Base-by-base conservation (phyloP, 2,888 invertebrate species). In the Venustoraphidia nigricollis region DNA sequence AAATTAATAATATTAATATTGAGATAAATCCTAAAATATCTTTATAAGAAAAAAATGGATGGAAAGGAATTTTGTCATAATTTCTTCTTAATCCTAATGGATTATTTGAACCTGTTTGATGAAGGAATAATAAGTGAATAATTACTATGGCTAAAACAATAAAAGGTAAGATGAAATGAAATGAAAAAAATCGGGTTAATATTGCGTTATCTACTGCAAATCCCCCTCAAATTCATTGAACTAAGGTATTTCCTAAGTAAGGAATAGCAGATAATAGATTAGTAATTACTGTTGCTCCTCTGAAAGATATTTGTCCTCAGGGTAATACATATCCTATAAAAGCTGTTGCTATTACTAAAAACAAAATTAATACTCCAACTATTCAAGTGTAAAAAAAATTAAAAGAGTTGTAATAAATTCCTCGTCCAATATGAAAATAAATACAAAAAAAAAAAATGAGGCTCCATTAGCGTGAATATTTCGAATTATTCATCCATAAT, bases 251-350 rank as follows among this genome's bases (percentile, higher is more conserved):
- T 10, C 82, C 83, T 66, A 83, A 58, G 54, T 77, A 81, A 0
- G 84, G 83, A 9, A 85, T 74, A 3, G 81, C 81, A 0, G 84
- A 83, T 52, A 83, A 53, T 55, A 83, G 56, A 59, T 81, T 82
- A 36, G 81, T 83, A 76, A 84, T 84, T n/a, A 85, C 82, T 38
- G 83, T 83, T 0, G 83, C 83, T 2, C 82, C 83, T 74, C 84
- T 85, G 62, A 81, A 85, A 1, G 83, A 84, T 75, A 86, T 86
- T 79, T 86, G 83, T 8, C 83, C 83, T 66, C 84, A 84, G 1
- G 83, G 83, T n/a, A 84, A 53, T 0, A 85, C 81, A 70, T 87
- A 87, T 0, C 84, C 85, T 71, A 85, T 68, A 64, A 87, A 87
- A 17, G 82, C 82, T 44, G 82, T 79, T 59, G 66, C 77, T 76